A percentile compares a stretch with the other conserved stretches of the same genome.
These are phyloP conservation scores for Melanophora roralis DNA, from an alignment of 2,888 invertebrate genomes.

Conservation along the genomic window DNA sequence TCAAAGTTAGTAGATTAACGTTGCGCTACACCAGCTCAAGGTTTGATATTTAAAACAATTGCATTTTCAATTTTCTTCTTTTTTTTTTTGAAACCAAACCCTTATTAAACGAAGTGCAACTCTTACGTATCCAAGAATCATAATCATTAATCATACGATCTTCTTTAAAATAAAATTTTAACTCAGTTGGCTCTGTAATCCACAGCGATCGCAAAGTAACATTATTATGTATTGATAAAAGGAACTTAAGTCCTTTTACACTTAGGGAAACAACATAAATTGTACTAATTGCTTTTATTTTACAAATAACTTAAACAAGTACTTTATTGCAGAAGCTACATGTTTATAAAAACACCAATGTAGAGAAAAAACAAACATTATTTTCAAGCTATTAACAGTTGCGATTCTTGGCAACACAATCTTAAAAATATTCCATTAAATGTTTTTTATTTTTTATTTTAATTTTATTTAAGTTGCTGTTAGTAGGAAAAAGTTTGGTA, in stretches of 20 bases:
- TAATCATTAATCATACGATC: too few relatives aligned
- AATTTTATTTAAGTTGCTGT: not conserved
- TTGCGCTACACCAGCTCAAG: too few relatives aligned
- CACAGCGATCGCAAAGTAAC: too few relatives aligned
- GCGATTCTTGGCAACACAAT: constrained; percentile 24
- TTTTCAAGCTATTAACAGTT: constrained; percentile 28
- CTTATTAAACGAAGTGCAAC: too few relatives aligned
- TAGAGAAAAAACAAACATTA: constrained; percentile 1
- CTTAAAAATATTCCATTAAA: constrained; percentile 44
- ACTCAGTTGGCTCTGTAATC: too few relatives aligned
- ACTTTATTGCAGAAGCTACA: not conserved
- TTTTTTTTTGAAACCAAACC: too few relatives aligned
- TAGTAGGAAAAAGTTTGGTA: not conserved
- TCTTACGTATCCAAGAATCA: too few relatives aligned
- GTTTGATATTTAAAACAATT: too few relatives aligned
- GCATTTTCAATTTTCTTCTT: too few relatives aligned
- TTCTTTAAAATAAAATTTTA: too few relatives aligned
- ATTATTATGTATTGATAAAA: not conserved
- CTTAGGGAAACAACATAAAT: not conserved
- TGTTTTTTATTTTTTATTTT: too few relatives aligned
- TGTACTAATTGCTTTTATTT: constrained; percentile 13
- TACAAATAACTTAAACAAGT: not conserved
- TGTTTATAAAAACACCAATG: not conserved
- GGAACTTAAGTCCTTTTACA: not conserved
- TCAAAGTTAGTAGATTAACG: too few relatives aligned